A percentile compares a stretch with the other conserved stretches of the same genome.
Evolutionary conservation across 2,113 vertebrate species (phyloP).

Genomic region (Scomber scombrus): DNA sequence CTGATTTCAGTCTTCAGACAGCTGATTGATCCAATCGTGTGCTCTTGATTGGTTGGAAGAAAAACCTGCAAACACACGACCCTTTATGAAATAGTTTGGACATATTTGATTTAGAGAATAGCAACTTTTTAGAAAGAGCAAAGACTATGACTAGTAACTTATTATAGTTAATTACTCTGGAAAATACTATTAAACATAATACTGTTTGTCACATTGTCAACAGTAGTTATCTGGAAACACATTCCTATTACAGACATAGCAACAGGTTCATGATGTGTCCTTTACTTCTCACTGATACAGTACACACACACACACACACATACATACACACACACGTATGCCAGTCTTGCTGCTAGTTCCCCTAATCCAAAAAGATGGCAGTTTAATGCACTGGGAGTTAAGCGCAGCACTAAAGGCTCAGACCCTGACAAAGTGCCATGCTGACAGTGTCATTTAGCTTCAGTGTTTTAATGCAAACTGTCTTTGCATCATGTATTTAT

Average conservation of each 20-base stretch:
- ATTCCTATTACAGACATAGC: background rate
- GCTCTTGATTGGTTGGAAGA: no score
- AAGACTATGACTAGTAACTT: no score
- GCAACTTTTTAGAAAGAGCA: no score
- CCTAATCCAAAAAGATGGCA: constrained; percentile 13
- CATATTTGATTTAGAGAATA: no score
- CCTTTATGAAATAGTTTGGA: no score
- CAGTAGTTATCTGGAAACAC: background rate
- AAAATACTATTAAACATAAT: no score
- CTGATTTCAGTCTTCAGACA: no score
- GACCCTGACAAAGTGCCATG: constrained; percentile 9
- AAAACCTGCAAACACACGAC: no score
- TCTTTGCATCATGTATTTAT: background rate
- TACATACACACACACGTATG: no score
- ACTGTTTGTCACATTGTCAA: no score
- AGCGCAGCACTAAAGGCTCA: background rate
- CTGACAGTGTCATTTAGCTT: constrained; percentile 1
- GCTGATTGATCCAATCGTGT: no score
- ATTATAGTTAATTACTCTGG: no score
- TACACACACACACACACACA: background rate
- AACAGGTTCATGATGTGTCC: background rate
- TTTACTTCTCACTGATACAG: background rate
- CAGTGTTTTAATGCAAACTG: constrained; percentile 14
- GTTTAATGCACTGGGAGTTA: constrained; percentile 15
- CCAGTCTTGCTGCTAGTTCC: background rate